Evolutionary conservation across 2,888 invertebrate genomes (phyloP).

Genomic region (Dryobotodes eremita): DNA sequence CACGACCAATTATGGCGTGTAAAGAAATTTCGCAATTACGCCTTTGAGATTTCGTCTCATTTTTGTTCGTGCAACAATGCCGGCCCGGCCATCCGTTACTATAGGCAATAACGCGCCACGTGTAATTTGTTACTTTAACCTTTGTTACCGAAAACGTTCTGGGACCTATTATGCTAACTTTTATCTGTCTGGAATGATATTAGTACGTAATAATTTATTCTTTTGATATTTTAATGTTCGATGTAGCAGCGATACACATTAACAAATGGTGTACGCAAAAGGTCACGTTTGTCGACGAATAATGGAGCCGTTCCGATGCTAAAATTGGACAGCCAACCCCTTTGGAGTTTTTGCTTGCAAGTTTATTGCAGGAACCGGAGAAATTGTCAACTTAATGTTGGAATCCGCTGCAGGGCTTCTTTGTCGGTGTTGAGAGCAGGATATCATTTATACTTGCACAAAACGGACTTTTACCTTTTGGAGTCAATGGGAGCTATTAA

Average conservation of each 20-base stretch:
- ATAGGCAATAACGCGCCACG: slow-evolving; percentile 73
- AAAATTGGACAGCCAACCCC: slow-evolving; percentile 52
- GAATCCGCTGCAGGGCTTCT: slow-evolving; percentile 48
- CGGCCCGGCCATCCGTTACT: slow-evolving; percentile 62
- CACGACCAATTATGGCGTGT: slow-evolving; percentile 79
- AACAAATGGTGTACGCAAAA: slow-evolving; percentile 63
- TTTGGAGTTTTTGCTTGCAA: slow-evolving; percentile 51
- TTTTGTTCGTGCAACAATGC: slow-evolving; percentile 76
- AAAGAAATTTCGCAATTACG: slow-evolving; percentile 82
- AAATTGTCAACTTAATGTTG: slow-evolving; percentile 59
- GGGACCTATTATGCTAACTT: slow-evolving; percentile 76
- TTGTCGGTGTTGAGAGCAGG: slow-evolving; percentile 54
- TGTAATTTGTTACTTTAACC: slow-evolving; percentile 81
- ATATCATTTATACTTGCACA: slow-evolving; percentile 49
- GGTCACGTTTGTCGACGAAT: slow-evolving; percentile 54
- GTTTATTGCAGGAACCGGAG: slow-evolving; percentile 53
- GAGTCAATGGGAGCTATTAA: slow-evolving; percentile 15
- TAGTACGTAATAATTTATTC: slow-evolving; percentile 75
- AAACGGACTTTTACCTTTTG: slow-evolving; percentile 41
- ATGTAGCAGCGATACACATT: slow-evolving; percentile 64
- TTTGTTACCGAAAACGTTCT: slow-evolving; percentile 75
- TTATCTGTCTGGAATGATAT: slow-evolving; percentile 73
- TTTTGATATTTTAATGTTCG: slow-evolving; percentile 71
- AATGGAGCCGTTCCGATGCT: slow-evolving; percentile 56
- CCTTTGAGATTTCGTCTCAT: slow-evolving; percentile 73